phyloP scores from a whole-genome alignment of 2,797 vertebrate species.

The Rachycentron canadum region DNA sequence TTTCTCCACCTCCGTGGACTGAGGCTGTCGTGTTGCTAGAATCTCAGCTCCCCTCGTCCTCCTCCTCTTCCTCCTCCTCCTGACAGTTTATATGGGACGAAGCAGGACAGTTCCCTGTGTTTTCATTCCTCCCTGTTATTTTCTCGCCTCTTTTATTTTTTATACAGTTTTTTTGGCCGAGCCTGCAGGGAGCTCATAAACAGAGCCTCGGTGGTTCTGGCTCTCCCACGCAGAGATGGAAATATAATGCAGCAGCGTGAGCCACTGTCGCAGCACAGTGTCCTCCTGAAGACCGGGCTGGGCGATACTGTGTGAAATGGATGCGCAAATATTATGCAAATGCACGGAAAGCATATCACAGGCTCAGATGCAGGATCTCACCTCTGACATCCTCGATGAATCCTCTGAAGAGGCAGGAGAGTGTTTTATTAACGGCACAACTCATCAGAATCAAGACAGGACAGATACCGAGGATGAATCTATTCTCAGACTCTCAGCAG shows the following conservation, averaged over 20 bases:
- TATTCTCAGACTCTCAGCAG: not conserved
- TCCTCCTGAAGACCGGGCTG: conserved; percentile 39
- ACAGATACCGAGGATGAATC: not conserved
- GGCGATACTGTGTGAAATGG: conserved; percentile 35
- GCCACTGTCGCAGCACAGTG: conserved; percentile 46
- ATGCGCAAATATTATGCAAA: conserved; percentile 65
- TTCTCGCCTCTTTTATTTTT: conserved; percentile 46
- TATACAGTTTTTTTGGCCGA: conserved; percentile 34
- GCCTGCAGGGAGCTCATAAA: conserved; percentile 48
- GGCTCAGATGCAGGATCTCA: conserved; percentile 52
- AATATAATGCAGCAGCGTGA: conserved; percentile 52
- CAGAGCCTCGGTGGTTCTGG: conserved; percentile 35
- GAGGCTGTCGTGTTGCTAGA: conserved; percentile 19
- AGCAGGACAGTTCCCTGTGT: conserved; percentile 44
- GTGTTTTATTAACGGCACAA: conserved; percentile 25
- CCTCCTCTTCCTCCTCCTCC: conserved; percentile 13
- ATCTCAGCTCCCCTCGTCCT: conserved; percentile 8
- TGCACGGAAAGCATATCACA: conserved; percentile 33
- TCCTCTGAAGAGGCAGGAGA: conserved; percentile 5
- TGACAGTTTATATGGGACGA: conserved; percentile 22
- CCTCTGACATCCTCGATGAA: conserved; percentile 33
- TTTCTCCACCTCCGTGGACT: not conserved
- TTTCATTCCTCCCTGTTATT: conserved; percentile 56
- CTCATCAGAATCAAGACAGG: not conserved
- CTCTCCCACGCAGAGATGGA: conserved; percentile 61